Evolutionary conservation across 2,888 invertebrate species (phyloP).

Genomic region (Clanis bilineata): DNA sequence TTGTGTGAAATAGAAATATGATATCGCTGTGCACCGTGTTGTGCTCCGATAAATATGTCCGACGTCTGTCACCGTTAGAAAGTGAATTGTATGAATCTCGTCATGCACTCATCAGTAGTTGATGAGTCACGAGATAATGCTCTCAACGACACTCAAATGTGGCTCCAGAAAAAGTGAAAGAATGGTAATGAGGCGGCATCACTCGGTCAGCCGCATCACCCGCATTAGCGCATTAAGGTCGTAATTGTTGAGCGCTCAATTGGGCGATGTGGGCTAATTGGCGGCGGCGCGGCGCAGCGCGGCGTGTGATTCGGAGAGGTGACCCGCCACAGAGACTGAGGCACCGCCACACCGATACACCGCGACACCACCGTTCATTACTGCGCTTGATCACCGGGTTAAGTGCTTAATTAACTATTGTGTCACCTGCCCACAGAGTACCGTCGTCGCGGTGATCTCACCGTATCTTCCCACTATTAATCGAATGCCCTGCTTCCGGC

Average conservation of each 20-base stretch:
- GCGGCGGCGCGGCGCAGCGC: not conserved
- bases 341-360: not conserved
- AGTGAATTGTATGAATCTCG: not conserved
- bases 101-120: not conserved
- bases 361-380: not conserved
- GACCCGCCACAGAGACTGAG: not conserved
- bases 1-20: too few species aligned
- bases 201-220: not conserved
- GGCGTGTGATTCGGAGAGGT: not conserved
- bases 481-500: not conserved
- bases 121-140: not conserved
- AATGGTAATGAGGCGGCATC: not conserved
- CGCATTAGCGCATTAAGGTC: constrained; percentile 10
- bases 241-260: constrained; percentile 12
- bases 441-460: not conserved
- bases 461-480: not conserved
- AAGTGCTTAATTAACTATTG: constrained; percentile 10
- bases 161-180: constrained; percentile 1
- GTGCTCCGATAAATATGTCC: not conserved
- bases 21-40: not conserved
- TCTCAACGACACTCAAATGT: not conserved
- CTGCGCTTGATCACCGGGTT: not conserved
- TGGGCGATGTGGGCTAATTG: constrained; percentile 10
- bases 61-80: not conserved
- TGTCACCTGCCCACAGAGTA: constrained; percentile 9